Base-by-base conservation (phyloP, 2,113 vertebrate genomes). In the Gyps fulvus region DNA sequence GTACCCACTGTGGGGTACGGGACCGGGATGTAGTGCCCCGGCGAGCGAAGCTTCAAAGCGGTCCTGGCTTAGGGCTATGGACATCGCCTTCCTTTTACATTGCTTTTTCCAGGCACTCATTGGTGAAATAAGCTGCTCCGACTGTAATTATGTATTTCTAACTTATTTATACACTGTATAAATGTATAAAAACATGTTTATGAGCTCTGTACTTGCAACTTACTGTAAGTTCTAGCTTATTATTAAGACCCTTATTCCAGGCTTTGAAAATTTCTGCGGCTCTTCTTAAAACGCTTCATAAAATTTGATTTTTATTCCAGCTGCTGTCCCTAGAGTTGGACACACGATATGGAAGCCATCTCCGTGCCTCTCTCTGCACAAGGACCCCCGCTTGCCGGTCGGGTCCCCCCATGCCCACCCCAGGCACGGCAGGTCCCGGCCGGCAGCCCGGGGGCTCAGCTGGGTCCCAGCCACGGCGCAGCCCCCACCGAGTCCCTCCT, bases 11-110 rank as follows among this genome's bases (percentile, higher is more conserved):
- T 3, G 4, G 63, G 47, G 20, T 5, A 6, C 9, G 1, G 71
- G 26, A 5, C 6, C 3, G 0, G 58, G n/a, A 5, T 5, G 6
- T 0, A 34, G 40, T 3, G 34, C 6, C 31, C 2, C 2, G 4
- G 59, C 1, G 13, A 58, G 27, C 0, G 2, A 3, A 40, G 1
- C 65, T 7, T 8, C 65, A 8, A 6, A 40, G 15, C 0, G 34
- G 14, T 2, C 69, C 73, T 80, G 27, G 66, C 86, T 13, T 3
- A 1, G 82, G 62, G n/a, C 65, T 14, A 25, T 9, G 36, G 57
- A 11, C 50, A 5, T 13, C 14, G 2, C 62, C 82, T 40, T 5
- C 74, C 47, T n/a, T 42, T 8, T 12, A 0, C 3, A 8, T 3
- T 34, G 36, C 26, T n/a, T 78, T 14, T 52, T 55, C 54, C 2